A percentile compares a stretch with the other conserved stretches of the same genome.
phyloP scores from a whole-genome alignment of 2,888 invertebrate species.

The Chrysolina americana region DNA sequence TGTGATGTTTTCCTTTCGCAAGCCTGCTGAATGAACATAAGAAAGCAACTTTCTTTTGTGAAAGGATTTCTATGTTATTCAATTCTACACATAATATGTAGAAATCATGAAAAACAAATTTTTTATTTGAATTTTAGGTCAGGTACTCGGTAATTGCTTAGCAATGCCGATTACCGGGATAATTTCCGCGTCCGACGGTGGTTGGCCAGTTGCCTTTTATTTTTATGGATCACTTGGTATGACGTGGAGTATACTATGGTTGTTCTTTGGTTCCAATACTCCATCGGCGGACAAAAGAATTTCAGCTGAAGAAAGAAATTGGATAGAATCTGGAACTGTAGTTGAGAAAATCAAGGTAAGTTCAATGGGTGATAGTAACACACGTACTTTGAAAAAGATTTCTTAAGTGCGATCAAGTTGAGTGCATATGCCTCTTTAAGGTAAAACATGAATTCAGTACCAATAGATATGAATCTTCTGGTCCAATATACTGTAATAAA shows the following conservation, averaged over 20 bases:
- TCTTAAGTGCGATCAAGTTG: too few relatives aligned
- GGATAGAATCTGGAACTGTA: slow-evolving; percentile 73
- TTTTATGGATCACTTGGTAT: slow-evolving; percentile 77
- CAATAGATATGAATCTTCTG: too few relatives aligned
- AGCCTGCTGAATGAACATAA: too few relatives aligned
- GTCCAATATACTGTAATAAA: too few relatives aligned
- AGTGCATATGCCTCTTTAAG: too few relatives aligned
- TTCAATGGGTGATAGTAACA: slow-evolving; percentile 19
- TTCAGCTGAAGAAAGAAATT: slow-evolving; percentile 75
- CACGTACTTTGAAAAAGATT: too few relatives aligned
- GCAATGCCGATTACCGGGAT: slow-evolving; percentile 82
- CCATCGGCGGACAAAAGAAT: slow-evolving; percentile 76
- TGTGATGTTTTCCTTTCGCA: too few relatives aligned
- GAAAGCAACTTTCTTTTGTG: too few relatives aligned
- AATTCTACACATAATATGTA: too few relatives aligned
- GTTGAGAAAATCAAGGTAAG: slow-evolving; percentile 76
- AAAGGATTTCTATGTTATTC: too few relatives aligned
- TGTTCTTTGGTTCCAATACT: slow-evolving; percentile 77
- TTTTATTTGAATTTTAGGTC: slow-evolving; percentile 67
- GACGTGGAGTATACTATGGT: slow-evolving; percentile 76
- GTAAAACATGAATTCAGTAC: too few relatives aligned
- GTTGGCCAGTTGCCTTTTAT: slow-evolving; percentile 88
- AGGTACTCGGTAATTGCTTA: slow-evolving; percentile 81
- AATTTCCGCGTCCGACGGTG: slow-evolving; percentile 77
- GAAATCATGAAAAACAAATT: not conserved